These are phyloP conservation scores for Tigriopus japonicus DNA, from an alignment of 1,140 invertebrate genomes.

Conservation along the genomic window DNA sequence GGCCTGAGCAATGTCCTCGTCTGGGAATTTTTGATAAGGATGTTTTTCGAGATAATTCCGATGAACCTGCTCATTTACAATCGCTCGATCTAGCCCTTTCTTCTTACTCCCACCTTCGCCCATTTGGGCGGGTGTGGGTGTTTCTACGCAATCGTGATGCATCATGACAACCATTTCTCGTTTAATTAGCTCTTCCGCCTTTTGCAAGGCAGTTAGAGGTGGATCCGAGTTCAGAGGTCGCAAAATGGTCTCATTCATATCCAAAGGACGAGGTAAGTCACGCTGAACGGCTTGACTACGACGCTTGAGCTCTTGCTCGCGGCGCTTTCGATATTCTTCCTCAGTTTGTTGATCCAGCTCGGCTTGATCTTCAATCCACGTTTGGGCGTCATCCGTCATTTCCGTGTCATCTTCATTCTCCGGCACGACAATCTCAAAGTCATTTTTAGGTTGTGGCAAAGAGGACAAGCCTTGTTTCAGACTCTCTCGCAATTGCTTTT, in stretches of 20 bases:
- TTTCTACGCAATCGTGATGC: constrained; percentile 55
- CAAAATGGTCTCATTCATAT: constrained; percentile 62
- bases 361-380: constrained; percentile 56
- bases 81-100: constrained; percentile 22
- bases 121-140: constrained; percentile 30
- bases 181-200: constrained; percentile 90
- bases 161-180: constrained; percentile 91
- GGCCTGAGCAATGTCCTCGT: constrained; percentile 47
- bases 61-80: constrained; percentile 42
- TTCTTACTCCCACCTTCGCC: constrained; percentile 24
- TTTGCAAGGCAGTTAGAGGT: constrained; percentile 54
- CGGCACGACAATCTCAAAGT: constrained; percentile 94
- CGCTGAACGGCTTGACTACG: constrained; percentile 76
- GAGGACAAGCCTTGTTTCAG: constrained; percentile 51
- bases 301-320: constrained; percentile 46
- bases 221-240: constrained; percentile 46
- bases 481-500: not conserved
- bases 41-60: constrained; percentile 61
- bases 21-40: constrained; percentile 51
- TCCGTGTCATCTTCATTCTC: constrained; percentile 44
- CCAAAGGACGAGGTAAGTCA: constrained; percentile 62
- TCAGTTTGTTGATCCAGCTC: constrained; percentile 53
- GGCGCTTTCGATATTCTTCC: constrained; percentile 19
- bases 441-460: constrained; percentile 78
- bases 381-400: constrained; percentile 24